A percentile compares a stretch with the other conserved stretches of the same genome.
phyloP scores from a whole-genome alignment of 2,888 invertebrate genomes.

The Phragmatobia fuliginosa region DNA sequence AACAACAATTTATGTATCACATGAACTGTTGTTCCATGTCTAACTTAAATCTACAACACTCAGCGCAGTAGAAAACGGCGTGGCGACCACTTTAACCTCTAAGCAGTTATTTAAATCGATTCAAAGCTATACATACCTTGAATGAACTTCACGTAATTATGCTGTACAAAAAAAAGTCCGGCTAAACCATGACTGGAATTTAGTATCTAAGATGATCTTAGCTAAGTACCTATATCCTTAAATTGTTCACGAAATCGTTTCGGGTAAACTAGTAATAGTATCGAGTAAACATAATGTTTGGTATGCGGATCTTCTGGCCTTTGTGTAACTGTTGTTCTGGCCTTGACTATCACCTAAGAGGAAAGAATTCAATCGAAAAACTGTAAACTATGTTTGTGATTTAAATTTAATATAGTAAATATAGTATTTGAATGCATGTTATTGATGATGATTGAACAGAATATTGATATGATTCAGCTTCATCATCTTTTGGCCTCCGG shows the following conservation, averaged over 20 bases:
- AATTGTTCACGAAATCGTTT: not conserved
- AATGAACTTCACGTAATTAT: not conserved
- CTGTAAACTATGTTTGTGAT: not conserved
- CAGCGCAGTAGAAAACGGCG: no score
- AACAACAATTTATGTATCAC: no score
- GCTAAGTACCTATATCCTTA: not conserved
- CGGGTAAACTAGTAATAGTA: no score
- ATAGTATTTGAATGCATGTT: not conserved
- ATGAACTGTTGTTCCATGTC: no score
- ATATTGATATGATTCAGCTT: no score
- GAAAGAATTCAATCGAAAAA: not conserved
- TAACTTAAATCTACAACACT: no score
- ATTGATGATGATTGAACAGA: no score
- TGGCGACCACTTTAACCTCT: no score
- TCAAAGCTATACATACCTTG: not conserved
- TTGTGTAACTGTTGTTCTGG: conserved; percentile 38
- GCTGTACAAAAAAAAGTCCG: not conserved
- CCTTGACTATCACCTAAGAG: conserved; percentile 32
- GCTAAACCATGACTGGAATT: not conserved
- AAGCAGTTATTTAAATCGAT: not conserved
- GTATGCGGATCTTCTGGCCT: conserved; percentile 46
- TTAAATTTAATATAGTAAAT: not conserved
- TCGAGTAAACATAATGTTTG: conserved; percentile 5
- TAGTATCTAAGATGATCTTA: not conserved
- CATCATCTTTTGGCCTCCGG: no score